These are phyloP conservation scores for Thamnophis sirtalis DNA, from an alignment of 2,113 vertebrate genomes.

Conservation along the genomic window DNA sequence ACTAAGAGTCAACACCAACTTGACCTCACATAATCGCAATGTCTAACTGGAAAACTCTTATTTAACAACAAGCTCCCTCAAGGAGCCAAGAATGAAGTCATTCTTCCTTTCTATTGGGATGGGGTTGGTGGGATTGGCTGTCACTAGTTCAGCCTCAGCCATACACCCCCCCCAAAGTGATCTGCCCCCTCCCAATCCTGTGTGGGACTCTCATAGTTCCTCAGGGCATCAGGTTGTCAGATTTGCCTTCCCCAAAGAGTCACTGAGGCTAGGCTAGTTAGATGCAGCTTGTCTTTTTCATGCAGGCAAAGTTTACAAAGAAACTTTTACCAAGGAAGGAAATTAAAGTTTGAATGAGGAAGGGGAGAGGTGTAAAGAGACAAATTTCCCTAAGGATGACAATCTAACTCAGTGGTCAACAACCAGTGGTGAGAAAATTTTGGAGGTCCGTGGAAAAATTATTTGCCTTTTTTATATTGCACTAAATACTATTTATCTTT, in stretches of 20 bases:
- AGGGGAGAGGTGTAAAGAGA: background rate
- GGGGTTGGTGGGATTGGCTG: background rate
- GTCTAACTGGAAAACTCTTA: background rate
- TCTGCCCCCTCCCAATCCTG: background rate
- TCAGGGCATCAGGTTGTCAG: background rate
- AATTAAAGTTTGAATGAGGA: background rate
- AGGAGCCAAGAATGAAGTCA: background rate
- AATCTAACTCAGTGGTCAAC: too few species aligned
- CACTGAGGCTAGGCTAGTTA: background rate
- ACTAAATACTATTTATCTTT: too few species aligned
- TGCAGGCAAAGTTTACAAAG: background rate
- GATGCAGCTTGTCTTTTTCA: background rate
- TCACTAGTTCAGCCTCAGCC: background rate
- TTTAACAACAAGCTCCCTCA: background rate
- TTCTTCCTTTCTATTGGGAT: background rate
- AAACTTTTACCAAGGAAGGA: background rate
- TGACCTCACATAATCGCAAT: background rate
- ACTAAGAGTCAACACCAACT: background rate
- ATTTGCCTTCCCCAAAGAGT: background rate
- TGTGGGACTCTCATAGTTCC: background rate
- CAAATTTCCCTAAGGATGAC: background rate
- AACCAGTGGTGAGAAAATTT: too few species aligned
- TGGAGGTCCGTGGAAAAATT: too few species aligned
- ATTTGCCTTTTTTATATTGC: too few species aligned
- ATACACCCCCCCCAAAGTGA: background rate